Base-by-base conservation (phyloP, 2,113 vertebrate genomes). In the Sorex fumeus region DNA sequence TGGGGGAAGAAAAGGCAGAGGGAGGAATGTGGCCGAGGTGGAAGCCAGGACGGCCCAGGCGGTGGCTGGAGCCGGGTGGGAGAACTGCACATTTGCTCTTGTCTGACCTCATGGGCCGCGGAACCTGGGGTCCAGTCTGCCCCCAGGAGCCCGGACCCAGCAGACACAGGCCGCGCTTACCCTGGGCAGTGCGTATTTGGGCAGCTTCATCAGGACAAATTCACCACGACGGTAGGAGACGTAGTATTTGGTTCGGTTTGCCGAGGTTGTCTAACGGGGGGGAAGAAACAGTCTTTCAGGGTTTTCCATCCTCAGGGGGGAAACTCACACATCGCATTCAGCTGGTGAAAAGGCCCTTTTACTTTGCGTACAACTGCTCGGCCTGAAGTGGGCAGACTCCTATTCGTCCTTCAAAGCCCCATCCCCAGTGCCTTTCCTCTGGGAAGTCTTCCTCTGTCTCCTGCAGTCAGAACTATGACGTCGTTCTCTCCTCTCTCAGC, bases 141-240 rank as follows among this genome's bases (percentile, higher is more conserved):
- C n/a, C n/a, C n/a, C n/a, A 25, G 60, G 19, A 8, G 60, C 60
- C 60, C 15, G 2, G 60, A 8, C 60, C 60, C 60, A 3, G 60
- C 8, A 62, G 60, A 62, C 60, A 25, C 3, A 25, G 60, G 16
- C 1, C 8, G 3, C 21, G 53, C 97, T 93, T 98, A 99, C 99
- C 99, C 99, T 99, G 1, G 99, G 98, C 85, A 99, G 81, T 0
- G 99, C 97, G 0, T 99, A 99, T 97, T 99, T 99, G 36, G 99
- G 99, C 88, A 99, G 97, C 91, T 98, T 99, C 99, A 99, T 99
- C 96, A 98, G 99, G 40, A 98, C 97, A 80, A 99, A 99, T 23
- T 98, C 98, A 21, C 97, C 98, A 50, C 99, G 98, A 6, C 96
- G 98, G 36, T 99, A 98, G 2, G 99, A 99, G 50, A 99, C 98